Percentiles rank a stretch among this genome's conserved stretches.
Evolutionary conservation across 2,797 vertebrate genomes (phyloP).

Genomic region (Etheostoma perlongum): DNA sequence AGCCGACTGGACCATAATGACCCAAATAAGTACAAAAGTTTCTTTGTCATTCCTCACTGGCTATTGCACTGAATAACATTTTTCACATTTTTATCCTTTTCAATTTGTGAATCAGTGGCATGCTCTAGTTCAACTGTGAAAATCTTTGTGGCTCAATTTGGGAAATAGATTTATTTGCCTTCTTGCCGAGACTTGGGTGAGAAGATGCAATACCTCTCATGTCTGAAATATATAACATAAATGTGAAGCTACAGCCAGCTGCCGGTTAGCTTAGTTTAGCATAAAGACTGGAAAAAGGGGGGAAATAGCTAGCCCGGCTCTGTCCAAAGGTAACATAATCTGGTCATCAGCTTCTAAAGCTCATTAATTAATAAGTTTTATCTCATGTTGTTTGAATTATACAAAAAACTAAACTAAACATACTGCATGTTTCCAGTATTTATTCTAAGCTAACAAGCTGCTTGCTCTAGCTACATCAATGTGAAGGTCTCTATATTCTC

Average conservation of each 20-base stretch:
- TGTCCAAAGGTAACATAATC: not conserved
- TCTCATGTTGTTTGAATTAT: too few species aligned
- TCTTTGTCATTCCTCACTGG: constrained; percentile 17
- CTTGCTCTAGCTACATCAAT: constrained; percentile 7
- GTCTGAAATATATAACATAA: not conserved
- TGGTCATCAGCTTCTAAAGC: not conserved
- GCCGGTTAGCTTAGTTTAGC: not conserved
- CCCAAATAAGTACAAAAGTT: constrained; percentile 29
- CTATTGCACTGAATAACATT: not conserved
- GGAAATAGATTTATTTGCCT: not conserved
- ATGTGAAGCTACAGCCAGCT: not conserved
- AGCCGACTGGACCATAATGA: constrained; percentile 40
- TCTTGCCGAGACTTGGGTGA: not conserved
- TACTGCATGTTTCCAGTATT: not conserved
- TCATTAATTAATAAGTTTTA: too few species aligned
- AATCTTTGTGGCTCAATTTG: not conserved
- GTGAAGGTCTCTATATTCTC: not conserved
- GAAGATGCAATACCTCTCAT: not conserved
- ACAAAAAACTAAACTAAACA: too few species aligned
- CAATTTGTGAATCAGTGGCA: not conserved
- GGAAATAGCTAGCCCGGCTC: not conserved
- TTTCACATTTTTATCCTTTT: not conserved
- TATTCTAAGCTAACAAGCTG: not conserved
- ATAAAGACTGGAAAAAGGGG: not conserved
- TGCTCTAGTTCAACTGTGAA: not conserved